Conservation (phyloP, 2,888 invertebrate species). For the Noctua fimbriata region DNA sequence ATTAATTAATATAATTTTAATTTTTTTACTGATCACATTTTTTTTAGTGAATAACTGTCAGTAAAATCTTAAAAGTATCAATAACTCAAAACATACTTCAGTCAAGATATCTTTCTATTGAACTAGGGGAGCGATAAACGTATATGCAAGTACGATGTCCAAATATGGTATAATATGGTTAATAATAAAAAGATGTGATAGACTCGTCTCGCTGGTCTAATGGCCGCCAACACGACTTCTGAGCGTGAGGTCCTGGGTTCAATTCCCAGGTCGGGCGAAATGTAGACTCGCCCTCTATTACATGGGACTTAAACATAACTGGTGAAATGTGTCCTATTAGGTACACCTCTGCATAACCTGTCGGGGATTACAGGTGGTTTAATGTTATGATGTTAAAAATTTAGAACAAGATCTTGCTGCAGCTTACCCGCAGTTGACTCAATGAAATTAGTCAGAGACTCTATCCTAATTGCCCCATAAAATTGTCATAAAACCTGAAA, state of each 20-base stretch:
- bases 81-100: no score
- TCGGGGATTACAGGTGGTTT: not conserved
- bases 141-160: not conserved
- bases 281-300: not conserved
- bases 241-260: not conserved
- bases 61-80: no score
- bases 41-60: no score
- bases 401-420: not conserved
- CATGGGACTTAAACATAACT: not conserved
- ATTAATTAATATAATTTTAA: no score
- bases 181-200: not conserved
- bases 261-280: not conserved
- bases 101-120: no score
- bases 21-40: no score
- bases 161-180: not conserved
- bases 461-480: conserved; percentile 26
- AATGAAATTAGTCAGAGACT: conserved; percentile 16
- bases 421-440: not conserved
- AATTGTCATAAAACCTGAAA: conserved; percentile 5
- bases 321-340: no score
- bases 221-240: not conserved
- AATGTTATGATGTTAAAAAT: not conserved
- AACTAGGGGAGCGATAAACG: no score
- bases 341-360: no score
- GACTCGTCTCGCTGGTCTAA: not conserved